Evolutionary conservation across 1,140 invertebrate species (phyloP), one percentile per base, ranked within the genome.

Genomic region (Diachasma alloeum): DNA sequence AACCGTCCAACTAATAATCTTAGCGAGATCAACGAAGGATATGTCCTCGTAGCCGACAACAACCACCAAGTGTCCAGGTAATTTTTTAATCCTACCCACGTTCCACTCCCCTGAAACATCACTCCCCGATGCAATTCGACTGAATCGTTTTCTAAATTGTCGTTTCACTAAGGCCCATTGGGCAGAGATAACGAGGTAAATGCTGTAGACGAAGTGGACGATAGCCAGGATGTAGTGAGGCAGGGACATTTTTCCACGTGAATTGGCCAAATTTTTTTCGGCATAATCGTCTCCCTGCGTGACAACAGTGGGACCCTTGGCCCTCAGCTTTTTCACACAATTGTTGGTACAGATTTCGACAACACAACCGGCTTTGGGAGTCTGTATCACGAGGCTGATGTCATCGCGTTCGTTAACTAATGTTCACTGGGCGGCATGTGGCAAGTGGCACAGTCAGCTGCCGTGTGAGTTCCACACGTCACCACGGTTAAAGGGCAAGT

Each of bases 1-100:
- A 26, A 93, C 83, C 86, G 92, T 92, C 93, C 93, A 95, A 19
- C 91, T 87, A 66, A 94, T 90, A 56, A 95, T 81, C 63, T 90
- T 91, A 42, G 91, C 90, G 72, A 94, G 86, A 82, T 92, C 90
- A 36, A 80, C 63, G 24, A 88, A 85, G 4, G 89, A 90, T 24
- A 90, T 84, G 53, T 89, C 83, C 79, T 91, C 90, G 67, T 79
- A 75, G 53, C 90, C 91, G 39, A 92, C 76, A 67, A 92, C 82
- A 6, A 93, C 81, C 19, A 89, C 90, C 79, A 93, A 78, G 82
- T 93, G 92, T 44, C 78, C 85, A 0, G 91, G 91, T 17, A 89
- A 68, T 80, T 85, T 89, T 46, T 80, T 83, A 1, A 83, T 72
- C 56, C 22, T 72, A 4, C 46, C 68, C 1, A 81, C 74, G 3